phyloP scores from a whole-genome alignment of 2,797 vertebrate species.

The Furcifer pardalis region DNA sequence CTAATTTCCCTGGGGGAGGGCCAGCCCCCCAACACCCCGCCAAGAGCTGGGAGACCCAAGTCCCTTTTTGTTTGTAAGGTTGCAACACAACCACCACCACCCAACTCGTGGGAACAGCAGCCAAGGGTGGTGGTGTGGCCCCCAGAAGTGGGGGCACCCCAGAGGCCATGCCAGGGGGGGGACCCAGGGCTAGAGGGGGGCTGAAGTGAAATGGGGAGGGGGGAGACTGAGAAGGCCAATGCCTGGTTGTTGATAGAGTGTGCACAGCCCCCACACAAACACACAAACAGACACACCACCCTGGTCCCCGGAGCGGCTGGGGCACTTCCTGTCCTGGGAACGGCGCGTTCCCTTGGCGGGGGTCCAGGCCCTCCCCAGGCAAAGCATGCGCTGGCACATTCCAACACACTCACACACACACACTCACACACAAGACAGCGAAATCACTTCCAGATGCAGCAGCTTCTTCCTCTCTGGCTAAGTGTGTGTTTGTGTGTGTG shows the following conservation, averaged over 20 bases:
- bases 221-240: neutral
- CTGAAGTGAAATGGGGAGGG: too few species aligned
- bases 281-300: too few species aligned
- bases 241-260: too few species aligned
- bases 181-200: neutral
- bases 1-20: neutral
- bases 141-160: too few species aligned
- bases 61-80: too few species aligned
- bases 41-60: too few species aligned
- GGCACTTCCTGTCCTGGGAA: conserved; percentile 25
- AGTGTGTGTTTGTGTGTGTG: neutral
- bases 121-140: neutral
- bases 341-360: neutral
- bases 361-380: too few species aligned
- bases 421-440: neutral
- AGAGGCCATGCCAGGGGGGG: too few species aligned
- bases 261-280: neutral
- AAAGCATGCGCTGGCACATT: neutral
- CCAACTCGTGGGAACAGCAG: neutral
- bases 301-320: neutral
- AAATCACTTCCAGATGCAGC: conserved; percentile 10
- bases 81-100: neutral
- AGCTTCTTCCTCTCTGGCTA: neutral
- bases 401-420: too few species aligned
- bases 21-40: neutral